These are phyloP conservation scores for Sinopyrophorus schimmeli DNA, from an alignment of 2,888 invertebrate genomes.

Conservation along the genomic window DNA sequence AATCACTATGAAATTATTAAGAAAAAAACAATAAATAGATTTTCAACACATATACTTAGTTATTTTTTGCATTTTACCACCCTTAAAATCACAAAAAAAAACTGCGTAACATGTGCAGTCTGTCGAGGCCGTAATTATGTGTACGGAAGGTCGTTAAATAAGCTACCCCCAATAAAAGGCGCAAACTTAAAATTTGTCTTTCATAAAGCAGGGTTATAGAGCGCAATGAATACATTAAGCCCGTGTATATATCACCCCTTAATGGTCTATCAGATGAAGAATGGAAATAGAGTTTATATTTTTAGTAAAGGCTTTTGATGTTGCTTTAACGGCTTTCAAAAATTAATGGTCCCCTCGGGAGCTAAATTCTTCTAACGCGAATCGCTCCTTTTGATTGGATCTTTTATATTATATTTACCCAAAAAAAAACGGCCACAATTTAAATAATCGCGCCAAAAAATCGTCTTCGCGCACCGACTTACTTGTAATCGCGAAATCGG, in stretches of 20 bases:
- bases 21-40: too few relatives aligned
- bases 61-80: too few relatives aligned
- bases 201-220: constrained; percentile 33
- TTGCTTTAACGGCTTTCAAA: constrained; percentile 18
- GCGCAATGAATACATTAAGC: constrained; percentile 40
- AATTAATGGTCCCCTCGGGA: constrained; percentile 21
- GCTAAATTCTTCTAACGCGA: constrained; percentile 13
- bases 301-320: constrained; percentile 23
- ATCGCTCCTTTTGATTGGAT: constrained; percentile 14
- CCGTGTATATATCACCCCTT: constrained; percentile 36
- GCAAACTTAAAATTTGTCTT: constrained; percentile 31
- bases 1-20: too few relatives aligned
- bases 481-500: too few relatives aligned
- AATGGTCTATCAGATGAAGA: constrained; percentile 43
- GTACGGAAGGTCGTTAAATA: constrained; percentile 12
- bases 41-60: too few relatives aligned
- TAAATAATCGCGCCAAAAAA: too few relatives aligned
- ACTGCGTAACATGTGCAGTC: too few relatives aligned
- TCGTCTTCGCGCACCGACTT: too few relatives aligned
- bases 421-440: too few relatives aligned
- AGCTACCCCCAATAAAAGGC: constrained; percentile 24
- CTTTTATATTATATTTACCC: too few relatives aligned
- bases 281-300: constrained; percentile 25
- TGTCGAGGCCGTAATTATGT: constrained; percentile 8
- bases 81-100: too few relatives aligned